Evolutionary conservation across 2,888 invertebrate species (phyloP).

Genomic region (Biston stratarius): DNA sequence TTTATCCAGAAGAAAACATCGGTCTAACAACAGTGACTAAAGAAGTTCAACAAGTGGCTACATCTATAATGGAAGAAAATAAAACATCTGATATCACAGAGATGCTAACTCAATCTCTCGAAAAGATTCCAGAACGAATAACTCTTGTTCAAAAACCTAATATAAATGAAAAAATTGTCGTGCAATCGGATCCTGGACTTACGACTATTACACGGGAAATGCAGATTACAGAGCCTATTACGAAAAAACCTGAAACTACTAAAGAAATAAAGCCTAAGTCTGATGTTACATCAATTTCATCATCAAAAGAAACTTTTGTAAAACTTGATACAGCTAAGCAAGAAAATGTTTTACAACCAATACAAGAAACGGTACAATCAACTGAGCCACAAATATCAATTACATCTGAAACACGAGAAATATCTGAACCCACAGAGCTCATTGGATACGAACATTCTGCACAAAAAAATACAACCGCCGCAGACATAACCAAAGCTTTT

Average conservation of each 20-base stretch:
- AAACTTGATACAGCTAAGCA: constrained; percentile 8
- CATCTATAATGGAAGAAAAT: too few relatives aligned
- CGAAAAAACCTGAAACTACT: constrained; percentile 16
- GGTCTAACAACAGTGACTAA: constrained; percentile 25
- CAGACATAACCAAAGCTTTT: constrained; percentile 48
- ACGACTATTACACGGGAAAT: constrained; percentile 36
- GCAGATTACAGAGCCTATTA: constrained; percentile 13
- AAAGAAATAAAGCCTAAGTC: constrained; percentile 38
- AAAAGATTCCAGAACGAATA: constrained; percentile 21
- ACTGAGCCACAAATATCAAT: constrained; percentile 45
- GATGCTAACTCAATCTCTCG: constrained; percentile 12
- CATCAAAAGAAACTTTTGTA: constrained; percentile 30
- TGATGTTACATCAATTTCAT: constrained; percentile 33
- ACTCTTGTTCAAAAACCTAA: constrained; percentile 26
- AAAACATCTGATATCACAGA: constrained; percentile 19
- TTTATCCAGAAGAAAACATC: constrained; percentile 27
- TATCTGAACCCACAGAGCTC: constrained; percentile 13
- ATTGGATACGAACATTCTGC: constrained; percentile 10
- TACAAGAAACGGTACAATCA: constrained; percentile 44
- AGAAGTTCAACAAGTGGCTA: too few relatives aligned
- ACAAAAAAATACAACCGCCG: constrained; percentile 33
- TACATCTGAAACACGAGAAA: constrained; percentile 32
- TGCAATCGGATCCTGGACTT: constrained; percentile 27
- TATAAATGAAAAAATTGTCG: constrained; percentile 16
- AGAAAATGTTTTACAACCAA: constrained; percentile 41